These are phyloP conservation scores for Loripinus fragilis DNA, from an alignment of 2,888 invertebrate genomes.

Conservation along the genomic window DNA sequence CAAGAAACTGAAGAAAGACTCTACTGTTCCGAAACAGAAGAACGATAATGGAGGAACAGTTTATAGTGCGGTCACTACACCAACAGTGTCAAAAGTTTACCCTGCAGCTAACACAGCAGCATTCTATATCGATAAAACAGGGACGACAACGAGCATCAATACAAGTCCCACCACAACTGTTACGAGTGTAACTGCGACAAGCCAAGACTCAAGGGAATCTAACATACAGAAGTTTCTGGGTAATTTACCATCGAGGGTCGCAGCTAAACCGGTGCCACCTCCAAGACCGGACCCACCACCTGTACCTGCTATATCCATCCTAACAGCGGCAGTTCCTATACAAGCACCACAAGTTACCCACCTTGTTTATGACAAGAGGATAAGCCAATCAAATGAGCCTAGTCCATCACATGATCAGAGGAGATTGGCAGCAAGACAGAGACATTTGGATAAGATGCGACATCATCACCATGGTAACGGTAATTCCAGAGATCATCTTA, in stretches of 20 bases:
- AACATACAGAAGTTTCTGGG: slow-evolving; percentile 48
- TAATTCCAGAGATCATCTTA: not conserved
- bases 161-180: not conserved
- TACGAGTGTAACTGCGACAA: not conserved
- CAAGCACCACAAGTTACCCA: not conserved
- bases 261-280: not conserved
- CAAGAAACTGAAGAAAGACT: slow-evolving; percentile 18
- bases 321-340: not conserved
- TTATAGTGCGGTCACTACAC: no score
- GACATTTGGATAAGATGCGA: not conserved
- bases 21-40: not conserved
- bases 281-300: not conserved
- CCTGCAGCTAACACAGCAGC: slow-evolving; percentile 19
- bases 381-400: not conserved
- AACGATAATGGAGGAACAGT: not conserved
- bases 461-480: not conserved
- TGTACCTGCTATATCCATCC: not conserved
- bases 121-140: slow-evolving; percentile 55
- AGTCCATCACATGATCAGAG: not conserved
- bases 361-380: not conserved
- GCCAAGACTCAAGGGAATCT: slow-evolving; percentile 33
- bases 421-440: not conserved
- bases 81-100: not conserved
- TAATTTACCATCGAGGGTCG: slow-evolving; percentile 35
- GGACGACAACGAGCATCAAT: slow-evolving; percentile 21